A percentile compares a stretch with the other conserved stretches of the same genome.
These are phyloP conservation scores for Drosophila subobscura DNA, from an alignment of 1,140 invertebrate genomes.

Conservation along the genomic window DNA sequence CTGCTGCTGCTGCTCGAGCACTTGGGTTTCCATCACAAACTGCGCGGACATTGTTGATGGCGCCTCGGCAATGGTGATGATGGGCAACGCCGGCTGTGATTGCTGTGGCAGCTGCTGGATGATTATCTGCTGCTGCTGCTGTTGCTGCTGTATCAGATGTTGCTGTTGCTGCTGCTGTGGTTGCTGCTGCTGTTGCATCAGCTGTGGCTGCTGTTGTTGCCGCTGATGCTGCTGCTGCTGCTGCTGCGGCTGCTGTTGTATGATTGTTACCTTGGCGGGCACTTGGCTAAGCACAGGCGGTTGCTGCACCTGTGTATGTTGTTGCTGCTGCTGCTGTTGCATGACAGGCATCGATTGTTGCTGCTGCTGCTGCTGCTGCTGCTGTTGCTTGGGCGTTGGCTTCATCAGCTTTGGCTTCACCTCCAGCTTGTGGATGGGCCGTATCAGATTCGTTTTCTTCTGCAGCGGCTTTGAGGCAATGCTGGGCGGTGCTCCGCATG, in stretches of 20 bases:
- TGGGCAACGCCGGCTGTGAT: constrained; percentile 38
- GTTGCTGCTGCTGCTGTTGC: constrained; percentile 19
- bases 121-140: constrained; percentile 20
- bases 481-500: constrained; percentile 64
- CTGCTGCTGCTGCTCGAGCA: constrained; percentile 29
- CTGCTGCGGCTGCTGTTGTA: constrained; percentile 37
- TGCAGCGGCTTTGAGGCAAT: constrained; percentile 72
- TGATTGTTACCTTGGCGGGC: constrained; percentile 39
- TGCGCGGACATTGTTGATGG: constrained; percentile 37
- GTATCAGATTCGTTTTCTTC: constrained; percentile 71
- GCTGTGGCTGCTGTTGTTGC: constrained; percentile 34
- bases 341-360: not conserved
- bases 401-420: constrained; percentile 80
- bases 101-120: constrained; percentile 27
- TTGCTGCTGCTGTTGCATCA: constrained; percentile 26
- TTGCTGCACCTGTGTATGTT: constrained; percentile 18
- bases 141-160: constrained; percentile 23
- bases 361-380: constrained; percentile 43
- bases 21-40: constrained; percentile 34
- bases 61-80: constrained; percentile 47
- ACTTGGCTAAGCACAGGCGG: constrained; percentile 23
- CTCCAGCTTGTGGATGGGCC: constrained; percentile 77
- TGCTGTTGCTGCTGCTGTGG: constrained; percentile 28
- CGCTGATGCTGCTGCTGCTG: constrained; percentile 7
- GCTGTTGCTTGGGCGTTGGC: constrained; percentile 43